A percentile compares a stretch with the other conserved stretches of the same genome.
phyloP scores from a whole-genome alignment of 2,888 invertebrate genomes.

The Adelphocoris suturalis region DNA sequence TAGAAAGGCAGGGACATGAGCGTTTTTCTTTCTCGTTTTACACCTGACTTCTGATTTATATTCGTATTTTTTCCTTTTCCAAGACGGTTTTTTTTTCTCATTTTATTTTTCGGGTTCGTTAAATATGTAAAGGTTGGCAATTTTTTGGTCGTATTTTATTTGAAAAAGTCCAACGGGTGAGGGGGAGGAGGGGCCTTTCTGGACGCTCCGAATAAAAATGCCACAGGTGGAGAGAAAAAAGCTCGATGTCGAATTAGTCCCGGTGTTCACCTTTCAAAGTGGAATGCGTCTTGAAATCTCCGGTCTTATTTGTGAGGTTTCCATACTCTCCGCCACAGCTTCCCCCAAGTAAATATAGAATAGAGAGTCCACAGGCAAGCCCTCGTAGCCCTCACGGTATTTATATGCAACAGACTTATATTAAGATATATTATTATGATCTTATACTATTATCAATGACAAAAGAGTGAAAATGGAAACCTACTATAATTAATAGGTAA shows the following conservation, averaged over 20 bases:
- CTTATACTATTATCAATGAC: too few relatives aligned
- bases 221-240: constrained; percentile 28
- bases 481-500: too few relatives aligned
- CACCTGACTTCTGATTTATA: constrained; percentile 65
- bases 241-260: constrained; percentile 32
- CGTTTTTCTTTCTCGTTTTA: constrained; percentile 49
- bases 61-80: constrained; percentile 23
- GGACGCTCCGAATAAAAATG: constrained; percentile 4
- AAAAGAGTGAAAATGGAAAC: too few relatives aligned
- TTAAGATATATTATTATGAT: too few relatives aligned
- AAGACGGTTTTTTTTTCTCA: background rate
- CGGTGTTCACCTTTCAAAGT: constrained; percentile 26
- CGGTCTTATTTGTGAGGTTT: constrained; percentile 23
- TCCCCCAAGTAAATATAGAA: too few relatives aligned
- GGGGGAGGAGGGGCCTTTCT: constrained; percentile 9
- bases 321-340: background rate
- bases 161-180: constrained; percentile 11
- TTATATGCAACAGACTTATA: too few relatives aligned
- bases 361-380: too few relatives aligned
- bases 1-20: constrained; percentile 27
- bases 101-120: constrained; percentile 56
- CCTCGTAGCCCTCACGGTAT: too few relatives aligned
- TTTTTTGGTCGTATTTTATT: constrained; percentile 43
- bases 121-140: constrained; percentile 58
- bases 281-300: background rate